Evolutionary conservation across 1,140 invertebrate species (phyloP).

Genomic region (Dendroctonus ponderosae): DNA sequence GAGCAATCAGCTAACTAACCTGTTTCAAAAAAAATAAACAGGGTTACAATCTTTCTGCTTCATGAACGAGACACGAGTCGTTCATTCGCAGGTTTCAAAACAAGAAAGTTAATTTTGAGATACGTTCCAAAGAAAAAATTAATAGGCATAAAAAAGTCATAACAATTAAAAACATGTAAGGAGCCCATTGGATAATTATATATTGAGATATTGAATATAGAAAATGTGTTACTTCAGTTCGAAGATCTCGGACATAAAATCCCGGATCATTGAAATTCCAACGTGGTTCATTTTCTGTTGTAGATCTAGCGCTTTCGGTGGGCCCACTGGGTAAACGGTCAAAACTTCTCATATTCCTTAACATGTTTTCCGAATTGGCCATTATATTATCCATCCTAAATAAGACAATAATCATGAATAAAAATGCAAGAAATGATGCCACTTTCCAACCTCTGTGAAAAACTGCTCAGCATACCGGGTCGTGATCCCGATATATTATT

Average conservation of each 20-base stretch:
- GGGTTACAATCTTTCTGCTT: too few species aligned
- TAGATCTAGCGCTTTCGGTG: conserved; percentile 7
- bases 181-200: too few species aligned
- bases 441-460: conserved; percentile 39
- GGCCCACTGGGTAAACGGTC: conserved; percentile 37
- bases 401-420: neutral
- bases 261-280: conserved; percentile 39
- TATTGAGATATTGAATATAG: too few species aligned
- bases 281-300: conserved; percentile 13
- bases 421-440: neutral
- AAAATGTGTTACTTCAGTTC: conserved; percentile 11
- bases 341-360: conserved; percentile 45
- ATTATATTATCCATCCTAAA: conserved; percentile 45
- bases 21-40: too few species aligned
- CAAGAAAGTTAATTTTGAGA: too few species aligned
- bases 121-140: too few species aligned
- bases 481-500: conserved; percentile 40
- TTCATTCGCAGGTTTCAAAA: too few species aligned
- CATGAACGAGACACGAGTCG: too few species aligned
- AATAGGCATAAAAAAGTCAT: too few species aligned
- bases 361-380: conserved; percentile 46
- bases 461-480: conserved; percentile 46
- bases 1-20: too few species aligned
- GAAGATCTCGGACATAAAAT: conserved; percentile 42
- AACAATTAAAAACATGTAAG: too few species aligned